Evolutionary conservation across 2,113 vertebrate genomes (phyloP).

Genomic region (Cephalopterus ornatus): DNA sequence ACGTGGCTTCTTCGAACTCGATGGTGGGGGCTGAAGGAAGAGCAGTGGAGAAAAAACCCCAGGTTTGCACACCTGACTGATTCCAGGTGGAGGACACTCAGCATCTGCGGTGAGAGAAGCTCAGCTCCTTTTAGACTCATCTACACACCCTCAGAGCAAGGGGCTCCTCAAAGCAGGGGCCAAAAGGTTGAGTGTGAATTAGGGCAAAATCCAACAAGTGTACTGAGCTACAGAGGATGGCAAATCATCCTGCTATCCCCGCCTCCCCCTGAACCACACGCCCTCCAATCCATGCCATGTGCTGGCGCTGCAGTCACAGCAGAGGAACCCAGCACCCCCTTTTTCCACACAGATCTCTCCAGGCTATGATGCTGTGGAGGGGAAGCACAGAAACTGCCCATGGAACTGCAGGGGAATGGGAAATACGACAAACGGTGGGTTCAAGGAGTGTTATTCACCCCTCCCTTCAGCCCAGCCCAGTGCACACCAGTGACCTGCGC

Average conservation of each 20-base stretch:
- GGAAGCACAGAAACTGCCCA: neutral
- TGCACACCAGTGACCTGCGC: neutral
- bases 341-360: neutral
- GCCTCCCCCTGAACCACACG: neutral
- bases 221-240: neutral
- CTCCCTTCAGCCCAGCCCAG: neutral
- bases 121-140: neutral
- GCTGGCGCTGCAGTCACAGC: neutral
- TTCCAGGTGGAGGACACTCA: neutral
- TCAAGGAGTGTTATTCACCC: neutral
- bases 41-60: neutral
- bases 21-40: constrained; percentile 81
- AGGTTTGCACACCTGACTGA: neutral
- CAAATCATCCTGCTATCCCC: neutral
- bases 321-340: neutral
- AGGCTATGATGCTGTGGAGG: neutral
- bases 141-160: neutral
- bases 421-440: neutral
- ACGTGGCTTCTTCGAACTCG: constrained; percentile 88
- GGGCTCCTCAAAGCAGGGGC: neutral
- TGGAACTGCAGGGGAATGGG: neutral
- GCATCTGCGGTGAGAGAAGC: neutral
- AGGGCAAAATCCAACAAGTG: neutral
- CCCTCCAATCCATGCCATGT: accelerated
- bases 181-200: neutral